Conservation (phyloP, 2,888 invertebrate species). For the Ormyrus pomaceus region DNA sequence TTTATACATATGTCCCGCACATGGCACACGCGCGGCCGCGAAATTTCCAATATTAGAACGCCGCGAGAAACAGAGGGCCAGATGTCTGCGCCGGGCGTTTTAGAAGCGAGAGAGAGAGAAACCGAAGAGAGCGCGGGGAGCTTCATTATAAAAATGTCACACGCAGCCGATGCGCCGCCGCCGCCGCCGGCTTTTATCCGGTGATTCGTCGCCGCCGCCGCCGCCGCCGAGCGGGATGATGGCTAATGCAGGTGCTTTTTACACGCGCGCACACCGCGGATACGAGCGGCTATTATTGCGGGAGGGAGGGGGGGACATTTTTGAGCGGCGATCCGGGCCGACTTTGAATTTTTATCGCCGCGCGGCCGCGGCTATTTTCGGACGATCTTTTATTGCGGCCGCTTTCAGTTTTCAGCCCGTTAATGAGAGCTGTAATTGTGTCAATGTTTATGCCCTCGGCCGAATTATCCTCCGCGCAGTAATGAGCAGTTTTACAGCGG, state of each 20-base stretch:
- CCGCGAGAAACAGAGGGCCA: conserved; percentile 70
- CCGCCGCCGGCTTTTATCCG: conserved; percentile 11
- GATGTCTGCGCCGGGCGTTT: conserved; percentile 65
- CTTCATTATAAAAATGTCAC: conserved; percentile 76
- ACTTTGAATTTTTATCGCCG: too few species aligned
- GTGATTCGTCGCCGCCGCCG: conserved; percentile 53
- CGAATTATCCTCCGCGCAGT: too few species aligned
- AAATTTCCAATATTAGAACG: conserved; percentile 75
- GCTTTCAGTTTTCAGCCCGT: too few species aligned
- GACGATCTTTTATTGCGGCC: too few species aligned
- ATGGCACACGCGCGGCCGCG: conserved; percentile 66
- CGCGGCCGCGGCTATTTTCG: too few species aligned
- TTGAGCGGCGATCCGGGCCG: too few species aligned
- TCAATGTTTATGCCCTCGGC: too few species aligned
- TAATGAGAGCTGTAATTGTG: too few species aligned
- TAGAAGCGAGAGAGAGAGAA: neutral
- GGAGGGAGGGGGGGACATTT: neutral
- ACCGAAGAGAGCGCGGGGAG: conserved; percentile 52
- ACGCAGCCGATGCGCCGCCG: conserved; percentile 64
- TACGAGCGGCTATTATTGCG: conserved; percentile 20
- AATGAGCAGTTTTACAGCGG: too few species aligned
- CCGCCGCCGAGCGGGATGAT: conserved; percentile 1
- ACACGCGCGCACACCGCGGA: neutral
- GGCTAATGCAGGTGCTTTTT: conserved; percentile 45
- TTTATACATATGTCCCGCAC: conserved; percentile 75